Evolutionary conservation across 2,797 vertebrate genomes (phyloP), one percentile per base, ranked within the genome.

Genomic region (Podarcis siculus): DNA sequence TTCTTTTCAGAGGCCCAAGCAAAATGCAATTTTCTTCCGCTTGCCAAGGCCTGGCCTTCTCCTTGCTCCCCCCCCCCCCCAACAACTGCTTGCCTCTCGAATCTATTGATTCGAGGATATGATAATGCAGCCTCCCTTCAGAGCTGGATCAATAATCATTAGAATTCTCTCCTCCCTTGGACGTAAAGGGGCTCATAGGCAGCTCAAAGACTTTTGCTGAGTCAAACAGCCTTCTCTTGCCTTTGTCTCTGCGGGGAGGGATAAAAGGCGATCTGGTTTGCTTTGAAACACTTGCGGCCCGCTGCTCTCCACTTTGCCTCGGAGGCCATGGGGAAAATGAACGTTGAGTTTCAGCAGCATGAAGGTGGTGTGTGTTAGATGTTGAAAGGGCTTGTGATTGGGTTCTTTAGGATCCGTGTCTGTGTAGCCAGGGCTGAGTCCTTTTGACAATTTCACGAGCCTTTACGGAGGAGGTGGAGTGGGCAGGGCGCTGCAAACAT

Each of bases 61-160:
- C 82, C 80, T 61, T 55, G 7, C 76, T 23, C 3, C 49, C 15
- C 1, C 49, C 1, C 49, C 42, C 1, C 72, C 35, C 71, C n/a
- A 55, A 55, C 49, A 55, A 37, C 84, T 0, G 49, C 85, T 90
- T 89, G 32, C 90, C 89, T 67, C 91, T 79, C 61, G 75, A 79
- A 86, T 92, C 86, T 49, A 94, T 93, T 89, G 94, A 95, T 95
- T 83, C 25, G 90, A 45, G 93, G 92, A 93, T 93, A 91, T 90
- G 94, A 92, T 89, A 92, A 94, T 89, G 92, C 13, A 30, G 39
- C 86, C 92, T 90, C 85, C 79, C 92, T 93, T 90, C 93, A 89
- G 92, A 0, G 87, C 9, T 87, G 88, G 90, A 92, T 95, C 95
- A 94, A 92, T 92, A 94, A 89, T 42, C 37, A 89, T 94, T 92